phyloP scores from a whole-genome alignment of 2,888 invertebrate species.

The Dasypolia templi region DNA sequence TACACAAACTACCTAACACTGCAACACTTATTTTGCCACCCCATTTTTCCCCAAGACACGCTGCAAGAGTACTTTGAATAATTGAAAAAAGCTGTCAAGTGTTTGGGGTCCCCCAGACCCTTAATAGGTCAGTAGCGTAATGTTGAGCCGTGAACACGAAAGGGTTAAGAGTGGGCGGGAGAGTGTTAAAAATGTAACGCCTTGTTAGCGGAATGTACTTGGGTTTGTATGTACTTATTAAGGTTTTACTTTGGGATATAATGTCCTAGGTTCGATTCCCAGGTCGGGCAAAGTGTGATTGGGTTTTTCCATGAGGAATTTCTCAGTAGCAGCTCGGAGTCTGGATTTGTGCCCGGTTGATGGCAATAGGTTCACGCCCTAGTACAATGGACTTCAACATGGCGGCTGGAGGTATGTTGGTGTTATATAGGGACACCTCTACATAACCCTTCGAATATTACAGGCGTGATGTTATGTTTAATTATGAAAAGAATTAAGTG shows the following conservation, averaged over 20 bases:
- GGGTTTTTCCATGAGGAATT: background rate
- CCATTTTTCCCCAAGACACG: conserved; percentile 62
- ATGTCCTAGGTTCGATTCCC: background rate
- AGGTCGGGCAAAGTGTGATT: background rate
- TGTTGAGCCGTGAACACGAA: conserved; percentile 66
- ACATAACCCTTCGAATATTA: too few species aligned
- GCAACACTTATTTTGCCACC: conserved; percentile 58
- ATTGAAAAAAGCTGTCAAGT: conserved; percentile 85
- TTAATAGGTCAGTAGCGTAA: conserved; percentile 85
- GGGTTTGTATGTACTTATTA: conserved; percentile 9
- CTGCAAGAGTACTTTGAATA: conserved; percentile 85
- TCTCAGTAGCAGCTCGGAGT: background rate
- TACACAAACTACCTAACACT: conserved; percentile 18
- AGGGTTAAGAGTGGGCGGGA: conserved; percentile 75
- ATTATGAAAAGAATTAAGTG: too few species aligned
- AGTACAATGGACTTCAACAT: too few species aligned
- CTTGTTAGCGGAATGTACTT: conserved; percentile 67
- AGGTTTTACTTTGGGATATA: background rate
- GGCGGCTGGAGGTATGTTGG: too few species aligned
- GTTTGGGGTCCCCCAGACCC: conserved; percentile 72
- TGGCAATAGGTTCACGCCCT: too few species aligned
- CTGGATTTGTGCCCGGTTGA: background rate
- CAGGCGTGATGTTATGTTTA: too few species aligned
- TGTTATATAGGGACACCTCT: too few species aligned
- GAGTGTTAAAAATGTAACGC: conserved; percentile 80